A percentile compares a stretch with the other conserved stretches of the same genome.
Evolutionary conservation across 2,113 vertebrate genomes (phyloP).

Genomic region (Scartelaos histophorus): DNA sequence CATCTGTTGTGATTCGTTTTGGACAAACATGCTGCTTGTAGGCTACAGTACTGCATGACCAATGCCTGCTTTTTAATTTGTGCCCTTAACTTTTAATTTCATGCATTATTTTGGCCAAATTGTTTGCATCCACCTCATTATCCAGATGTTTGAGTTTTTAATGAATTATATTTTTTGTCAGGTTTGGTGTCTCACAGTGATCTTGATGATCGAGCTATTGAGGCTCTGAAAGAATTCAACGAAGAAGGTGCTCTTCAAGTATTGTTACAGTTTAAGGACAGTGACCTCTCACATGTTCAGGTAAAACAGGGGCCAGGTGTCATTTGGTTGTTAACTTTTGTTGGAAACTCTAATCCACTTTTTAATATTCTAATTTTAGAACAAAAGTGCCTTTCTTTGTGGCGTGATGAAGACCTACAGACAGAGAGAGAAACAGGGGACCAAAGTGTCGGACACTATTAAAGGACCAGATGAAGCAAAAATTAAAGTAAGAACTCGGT

Average conservation of each 20-base stretch:
- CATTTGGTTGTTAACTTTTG: background rate
- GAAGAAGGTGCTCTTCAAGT: slow-evolving; percentile 98
- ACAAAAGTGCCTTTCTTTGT: slow-evolving; percentile 99
- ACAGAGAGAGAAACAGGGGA: slow-evolving; percentile 99
- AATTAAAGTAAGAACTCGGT: slow-evolving; percentile 87
- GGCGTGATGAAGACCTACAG: slow-evolving; percentile 99
- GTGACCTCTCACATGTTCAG: slow-evolving; percentile 99
- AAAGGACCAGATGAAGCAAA: slow-evolving; percentile 99
- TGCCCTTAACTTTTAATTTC: background rate
- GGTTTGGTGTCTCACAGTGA: slow-evolving; percentile 99
- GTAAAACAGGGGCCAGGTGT: slow-evolving; percentile 59
- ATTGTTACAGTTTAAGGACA: slow-evolving; percentile 99
- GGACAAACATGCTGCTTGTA: slow-evolving; percentile 49
- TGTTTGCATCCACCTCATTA: background rate
- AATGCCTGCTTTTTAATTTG: slow-evolving; percentile 32
- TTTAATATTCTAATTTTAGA: slow-evolving; percentile 70
- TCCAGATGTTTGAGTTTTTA: slow-evolving; percentile 3
- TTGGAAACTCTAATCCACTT: background rate
- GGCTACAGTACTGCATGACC: slow-evolving; percentile 30
- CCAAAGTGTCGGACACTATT: slow-evolving; percentile 98
- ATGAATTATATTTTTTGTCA: slow-evolving; percentile 58
- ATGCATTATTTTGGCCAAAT: background rate
- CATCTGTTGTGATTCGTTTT: slow-evolving; percentile 74
- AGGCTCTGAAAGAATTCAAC: slow-evolving; percentile 99
- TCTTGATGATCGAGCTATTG: slow-evolving; percentile 98